phyloP scores from a whole-genome alignment of 2,888 invertebrate genomes.

The Temnothorax rugatulus region DNA sequence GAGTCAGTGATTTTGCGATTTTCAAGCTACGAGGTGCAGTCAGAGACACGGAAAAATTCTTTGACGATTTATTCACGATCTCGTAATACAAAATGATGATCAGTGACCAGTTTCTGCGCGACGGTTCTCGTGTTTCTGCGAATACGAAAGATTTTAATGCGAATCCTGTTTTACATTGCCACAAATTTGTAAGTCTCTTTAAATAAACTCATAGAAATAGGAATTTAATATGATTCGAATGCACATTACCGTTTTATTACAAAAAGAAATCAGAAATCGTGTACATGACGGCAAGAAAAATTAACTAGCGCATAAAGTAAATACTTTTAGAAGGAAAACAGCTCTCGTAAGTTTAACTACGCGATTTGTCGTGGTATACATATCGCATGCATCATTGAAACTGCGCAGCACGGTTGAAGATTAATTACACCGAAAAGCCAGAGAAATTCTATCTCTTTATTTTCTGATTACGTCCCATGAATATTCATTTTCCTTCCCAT shows the following conservation, averaged over 20 bases:
- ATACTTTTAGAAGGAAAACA: not conserved
- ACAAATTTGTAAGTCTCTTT: constrained; percentile 5
- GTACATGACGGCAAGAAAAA: constrained; percentile 19
- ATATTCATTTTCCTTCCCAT: constrained; percentile 45
- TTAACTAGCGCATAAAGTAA: not conserved
- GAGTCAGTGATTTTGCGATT: constrained; percentile 49
- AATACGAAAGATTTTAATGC: not conserved
- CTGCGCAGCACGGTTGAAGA: constrained; percentile 21
- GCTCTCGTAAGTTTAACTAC: constrained; percentile 24
- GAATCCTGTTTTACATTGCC: not conserved
- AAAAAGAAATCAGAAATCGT: not conserved
- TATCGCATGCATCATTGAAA: constrained; percentile 16
- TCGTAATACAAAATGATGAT: constrained; percentile 9
- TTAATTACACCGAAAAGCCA: constrained; percentile 26
- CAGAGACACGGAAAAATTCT: constrained; percentile 12
- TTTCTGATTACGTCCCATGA: constrained; percentile 45
- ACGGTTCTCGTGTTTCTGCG: not conserved
- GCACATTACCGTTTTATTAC: not conserved
- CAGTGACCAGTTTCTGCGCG: not conserved
- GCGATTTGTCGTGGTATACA: constrained; percentile 25
- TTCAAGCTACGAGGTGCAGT: constrained; percentile 1
- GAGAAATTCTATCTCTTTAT: constrained; percentile 35
- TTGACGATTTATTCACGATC: constrained; percentile 25
- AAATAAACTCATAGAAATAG: not conserved
- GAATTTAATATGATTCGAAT: not conserved